Percentiles rank a stretch among this genome's conserved stretches.
Conservation (phyloP, 2,797 vertebrate species). For the Sitta carolinensis region DNA sequence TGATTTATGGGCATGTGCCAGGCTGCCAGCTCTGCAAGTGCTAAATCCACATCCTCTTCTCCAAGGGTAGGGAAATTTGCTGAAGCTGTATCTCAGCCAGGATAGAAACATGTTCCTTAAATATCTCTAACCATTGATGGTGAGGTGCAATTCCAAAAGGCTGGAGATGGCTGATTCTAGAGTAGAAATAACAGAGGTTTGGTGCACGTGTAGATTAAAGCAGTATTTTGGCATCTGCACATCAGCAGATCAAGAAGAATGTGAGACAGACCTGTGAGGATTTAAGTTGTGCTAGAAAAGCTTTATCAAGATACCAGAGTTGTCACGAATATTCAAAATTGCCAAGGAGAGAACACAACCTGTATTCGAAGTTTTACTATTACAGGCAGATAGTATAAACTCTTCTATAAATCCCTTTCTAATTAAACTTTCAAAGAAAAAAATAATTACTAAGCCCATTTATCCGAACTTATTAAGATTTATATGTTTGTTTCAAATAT, state of each 20-base stretch:
- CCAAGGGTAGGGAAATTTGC: not conserved
- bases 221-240: not conserved
- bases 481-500: constrained; percentile 26
- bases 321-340: not conserved
- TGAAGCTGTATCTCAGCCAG: not conserved
- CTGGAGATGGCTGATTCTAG: not conserved
- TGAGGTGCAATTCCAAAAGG: not conserved
- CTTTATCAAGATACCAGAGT: not conserved
- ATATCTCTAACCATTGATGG: not conserved
- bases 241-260: not conserved
- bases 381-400: not conserved
- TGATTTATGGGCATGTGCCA: constrained; percentile 15
- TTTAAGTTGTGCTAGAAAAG: not conserved
- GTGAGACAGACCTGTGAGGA: not conserved
- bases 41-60: not conserved
- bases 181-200: not conserved
- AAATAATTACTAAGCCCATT: not conserved
- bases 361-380: not conserved
- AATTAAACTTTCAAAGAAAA: constrained; percentile 52
- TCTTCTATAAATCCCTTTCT: not conserved
- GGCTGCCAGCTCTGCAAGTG: not conserved
- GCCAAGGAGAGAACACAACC: not conserved
- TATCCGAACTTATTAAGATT: constrained; percentile 16
- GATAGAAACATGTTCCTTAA: not conserved
- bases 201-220: not conserved